Base-by-base conservation (phyloP, 2,797 vertebrate genomes). In the Alcedo atthis region DNA sequence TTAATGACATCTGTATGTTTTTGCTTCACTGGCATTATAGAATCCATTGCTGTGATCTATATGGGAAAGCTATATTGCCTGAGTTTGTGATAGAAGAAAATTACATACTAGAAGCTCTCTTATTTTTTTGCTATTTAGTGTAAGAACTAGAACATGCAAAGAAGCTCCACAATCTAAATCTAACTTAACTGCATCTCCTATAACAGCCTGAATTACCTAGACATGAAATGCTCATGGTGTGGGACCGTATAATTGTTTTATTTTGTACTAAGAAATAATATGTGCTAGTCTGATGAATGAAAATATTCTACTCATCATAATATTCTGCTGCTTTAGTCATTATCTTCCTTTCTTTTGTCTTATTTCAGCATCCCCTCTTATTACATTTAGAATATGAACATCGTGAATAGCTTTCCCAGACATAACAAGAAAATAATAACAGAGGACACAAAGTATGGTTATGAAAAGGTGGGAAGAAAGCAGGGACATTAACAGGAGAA, bases 21-120 rank as follows among this genome's bases (percentile, higher is more conserved):
- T 90, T 94, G 89, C 96, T 93, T 97, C 92, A 82, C 62, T 96
- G 89, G 26, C 70, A 62, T 94, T 96, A 92, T 46, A 95, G 85
- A 71, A 94, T 63, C 53, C 49, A 76, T 95, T 91, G 81, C 69
- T 77, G 69, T 78, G 68, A 86, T 95, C 84, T 96, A 32, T 55
- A 71, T 35, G 91, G 71, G 68, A 93, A 96, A 96, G 85, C 26
- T 89, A 59, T 85, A 68, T 70, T 85, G 74, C 61, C 78, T 69
- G 89, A 88, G 42, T 77, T 94, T 88, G 17, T 86, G 89, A 91
- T 5, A 68, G 81, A 46, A 96, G 75, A 90, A 96, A 97, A 96
- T 96, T 68, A 37, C 71, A 46, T 42, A 62, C 62, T 92, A 92
- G 97, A 95, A 94, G 19, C 59, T 94, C 91, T 74, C 18, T 35